Conservation (phyloP, 2,888 invertebrate genomes). For the Athalia circularis region DNA sequence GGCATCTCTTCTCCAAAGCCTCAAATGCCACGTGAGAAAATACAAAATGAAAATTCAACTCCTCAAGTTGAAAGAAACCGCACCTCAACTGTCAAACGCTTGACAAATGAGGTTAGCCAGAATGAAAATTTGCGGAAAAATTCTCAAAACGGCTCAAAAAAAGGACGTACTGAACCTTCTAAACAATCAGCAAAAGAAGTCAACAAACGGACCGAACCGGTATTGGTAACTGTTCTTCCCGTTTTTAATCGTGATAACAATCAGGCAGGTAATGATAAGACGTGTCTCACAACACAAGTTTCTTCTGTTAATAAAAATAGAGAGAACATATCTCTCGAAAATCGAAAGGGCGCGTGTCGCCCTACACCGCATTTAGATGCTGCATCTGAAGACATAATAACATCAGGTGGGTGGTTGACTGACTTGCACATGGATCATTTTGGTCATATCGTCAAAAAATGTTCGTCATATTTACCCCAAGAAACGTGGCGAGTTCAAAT, state of each 20-base stretch:
- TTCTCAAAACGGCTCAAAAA: not conserved
- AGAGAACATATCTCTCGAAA: too few species aligned
- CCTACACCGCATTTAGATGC: not conserved
- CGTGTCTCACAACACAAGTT: not conserved
- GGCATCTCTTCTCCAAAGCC: too few species aligned
- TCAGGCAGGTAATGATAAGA: too few species aligned
- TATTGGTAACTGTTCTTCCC: too few species aligned
- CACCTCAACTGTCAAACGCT: too few species aligned
- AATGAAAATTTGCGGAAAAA: not conserved
- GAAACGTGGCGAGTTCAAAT: conserved; percentile 38
- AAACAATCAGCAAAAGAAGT: too few species aligned
- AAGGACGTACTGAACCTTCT: not conserved
- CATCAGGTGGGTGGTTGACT: conserved; percentile 28
- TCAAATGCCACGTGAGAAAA: too few species aligned
- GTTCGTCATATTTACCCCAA: conserved; percentile 31
- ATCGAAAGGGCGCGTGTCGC: not conserved
- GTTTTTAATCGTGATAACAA: too few species aligned
- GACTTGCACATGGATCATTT: conserved; percentile 47
- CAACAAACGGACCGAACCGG: too few species aligned
- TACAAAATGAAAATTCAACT: too few species aligned
- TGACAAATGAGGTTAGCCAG: not conserved
- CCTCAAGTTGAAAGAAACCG: too few species aligned
- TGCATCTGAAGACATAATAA: not conserved
- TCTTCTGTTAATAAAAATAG: not conserved
- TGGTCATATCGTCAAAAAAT: conserved; percentile 27